Conservation (phyloP, 2,113 vertebrate genomes). For the Casuarius casuarius region DNA sequence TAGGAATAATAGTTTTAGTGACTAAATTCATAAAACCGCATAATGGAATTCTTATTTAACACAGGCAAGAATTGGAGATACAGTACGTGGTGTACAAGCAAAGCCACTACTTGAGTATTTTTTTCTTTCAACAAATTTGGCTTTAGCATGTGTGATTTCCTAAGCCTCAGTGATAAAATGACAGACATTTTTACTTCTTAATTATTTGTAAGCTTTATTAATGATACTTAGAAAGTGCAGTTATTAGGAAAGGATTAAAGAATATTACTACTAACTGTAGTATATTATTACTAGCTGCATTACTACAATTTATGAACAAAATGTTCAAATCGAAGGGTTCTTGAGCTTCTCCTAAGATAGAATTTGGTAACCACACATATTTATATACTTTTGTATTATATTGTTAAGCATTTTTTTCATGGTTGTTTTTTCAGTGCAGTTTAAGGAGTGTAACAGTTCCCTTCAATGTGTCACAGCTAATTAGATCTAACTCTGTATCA, state of each 20-base stretch:
- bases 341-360: not conserved
- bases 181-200: slow-evolving; percentile 5
- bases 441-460: not conserved
- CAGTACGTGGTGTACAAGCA: not conserved
- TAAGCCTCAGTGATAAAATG: not conserved
- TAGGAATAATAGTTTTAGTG: slow-evolving; percentile 54
- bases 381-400: not conserved
- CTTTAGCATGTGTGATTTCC: not conserved
- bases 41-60: slow-evolving; percentile 2
- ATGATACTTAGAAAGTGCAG: not conserved
- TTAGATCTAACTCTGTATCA: not conserved
- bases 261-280: not conserved
- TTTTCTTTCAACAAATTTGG: not conserved
- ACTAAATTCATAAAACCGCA: slow-evolving; percentile 17
- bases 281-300: not conserved
- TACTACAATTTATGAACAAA: not conserved
- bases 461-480: not conserved
- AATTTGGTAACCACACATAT: not conserved
- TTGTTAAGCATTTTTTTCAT: not conserved
- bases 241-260: not conserved
- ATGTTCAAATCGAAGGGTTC: not conserved
- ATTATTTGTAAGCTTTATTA: not conserved
- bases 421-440: not conserved
- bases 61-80: slow-evolving; percentile 12
- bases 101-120: not conserved